Percentiles rank a stretch among this genome's conserved stretches.
These are phyloP conservation scores for Parapsyche elsis DNA, from an alignment of 1,140 invertebrate genomes.

Conservation along the genomic window DNA sequence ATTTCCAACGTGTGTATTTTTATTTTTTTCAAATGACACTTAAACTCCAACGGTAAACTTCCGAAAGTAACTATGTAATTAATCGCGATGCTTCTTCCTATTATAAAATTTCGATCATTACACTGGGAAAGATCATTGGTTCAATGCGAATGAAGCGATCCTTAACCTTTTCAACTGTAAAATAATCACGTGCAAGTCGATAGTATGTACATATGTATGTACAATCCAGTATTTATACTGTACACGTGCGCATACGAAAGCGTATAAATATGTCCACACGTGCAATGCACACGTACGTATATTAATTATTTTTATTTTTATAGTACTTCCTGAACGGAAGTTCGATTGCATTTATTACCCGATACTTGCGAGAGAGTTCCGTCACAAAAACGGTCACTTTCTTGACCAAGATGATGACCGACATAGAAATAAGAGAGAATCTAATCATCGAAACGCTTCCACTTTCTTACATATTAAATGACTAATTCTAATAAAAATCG, in stretches of 20 bases:
- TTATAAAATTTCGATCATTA: background rate
- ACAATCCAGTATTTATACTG: background rate
- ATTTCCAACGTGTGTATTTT: too few species aligned
- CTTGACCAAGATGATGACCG: background rate
- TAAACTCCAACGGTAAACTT: background rate
- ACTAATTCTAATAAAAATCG: too few species aligned
- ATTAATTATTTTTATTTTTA: background rate
- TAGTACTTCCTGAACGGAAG: conserved; percentile 23
- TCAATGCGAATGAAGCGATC: background rate
- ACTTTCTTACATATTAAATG: too few species aligned
- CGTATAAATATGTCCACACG: background rate
- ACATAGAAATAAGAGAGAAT: background rate
- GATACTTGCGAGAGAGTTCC: background rate
- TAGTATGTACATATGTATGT: background rate
- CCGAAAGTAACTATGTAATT: conserved; percentile 22
- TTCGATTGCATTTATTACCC: conserved; percentile 7
- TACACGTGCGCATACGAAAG: background rate
- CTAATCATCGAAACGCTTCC: too few species aligned
- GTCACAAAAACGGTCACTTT: conserved; percentile 6
- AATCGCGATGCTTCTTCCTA: background rate
- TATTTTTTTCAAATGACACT: too few species aligned
- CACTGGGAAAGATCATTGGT: background rate
- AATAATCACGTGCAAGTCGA: too few species aligned
- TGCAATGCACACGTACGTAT: background rate
- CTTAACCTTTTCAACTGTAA: background rate